phyloP scores from a whole-genome alignment of 2,113 vertebrate species.

The Bufo bufo region DNA sequence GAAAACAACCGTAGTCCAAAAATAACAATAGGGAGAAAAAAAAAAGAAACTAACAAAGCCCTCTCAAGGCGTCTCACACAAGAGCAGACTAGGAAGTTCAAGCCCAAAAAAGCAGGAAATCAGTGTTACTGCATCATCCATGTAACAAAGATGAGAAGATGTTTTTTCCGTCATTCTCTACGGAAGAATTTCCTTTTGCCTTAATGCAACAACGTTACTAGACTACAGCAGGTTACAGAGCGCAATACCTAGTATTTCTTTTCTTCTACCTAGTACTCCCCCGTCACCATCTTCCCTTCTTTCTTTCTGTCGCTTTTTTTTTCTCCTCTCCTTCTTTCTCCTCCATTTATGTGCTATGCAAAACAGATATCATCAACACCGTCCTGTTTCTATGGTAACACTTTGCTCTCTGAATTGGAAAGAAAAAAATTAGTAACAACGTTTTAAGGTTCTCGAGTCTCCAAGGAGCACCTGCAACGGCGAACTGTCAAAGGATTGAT shows the following conservation, averaged over 20 bases:
- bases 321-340: conserved; percentile 15
- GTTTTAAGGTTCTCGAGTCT: conserved; percentile 77
- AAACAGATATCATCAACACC: conserved; percentile 62
- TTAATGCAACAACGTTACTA: conserved; percentile 71
- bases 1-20: conserved; percentile 70
- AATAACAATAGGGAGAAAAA: conserved; percentile 73
- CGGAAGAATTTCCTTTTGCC: conserved; percentile 72
- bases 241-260: conserved; percentile 62
- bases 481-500: conserved; percentile 67
- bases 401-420: conserved; percentile 81
- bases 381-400: conserved; percentile 85
- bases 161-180: conserved; percentile 67
- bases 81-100: conserved; percentile 66
- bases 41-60: conserved; percentile 66
- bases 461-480: conserved; percentile 70
- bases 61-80: conserved; percentile 67
- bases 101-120: conserved; percentile 65
- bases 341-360: conserved; percentile 59
- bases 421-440: conserved; percentile 75
- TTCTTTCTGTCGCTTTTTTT: conserved; percentile 3
- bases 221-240: conserved; percentile 64
- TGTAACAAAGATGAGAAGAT: conserved; percentile 63
- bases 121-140: conserved; percentile 57
- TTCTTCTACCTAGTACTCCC: conserved; percentile 58
- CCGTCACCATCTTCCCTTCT: background rate